Evolutionary conservation across 2,888 invertebrate species (phyloP).

Genomic region (Rutpela maculata): DNA sequence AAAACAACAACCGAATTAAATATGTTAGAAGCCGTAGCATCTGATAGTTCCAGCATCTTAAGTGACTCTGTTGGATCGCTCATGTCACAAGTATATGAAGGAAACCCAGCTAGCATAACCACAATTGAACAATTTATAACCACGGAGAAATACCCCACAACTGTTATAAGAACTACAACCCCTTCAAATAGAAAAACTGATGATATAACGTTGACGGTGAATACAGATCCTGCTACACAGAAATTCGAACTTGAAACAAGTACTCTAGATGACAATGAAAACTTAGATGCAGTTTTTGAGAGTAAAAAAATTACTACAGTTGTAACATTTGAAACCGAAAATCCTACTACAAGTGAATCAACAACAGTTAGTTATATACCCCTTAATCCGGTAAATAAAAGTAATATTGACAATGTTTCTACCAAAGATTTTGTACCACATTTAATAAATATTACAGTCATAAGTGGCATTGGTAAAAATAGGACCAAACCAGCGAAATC

Average conservation of each 20-base stretch:
- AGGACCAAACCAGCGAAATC: constrained; percentile 60
- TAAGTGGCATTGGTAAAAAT: constrained; percentile 46
- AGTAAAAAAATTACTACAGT: constrained; percentile 4
- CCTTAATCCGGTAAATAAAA: constrained; percentile 9
- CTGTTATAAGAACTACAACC: constrained; percentile 28
- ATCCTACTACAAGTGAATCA: constrained; percentile 19
- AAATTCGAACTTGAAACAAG: constrained; percentile 28
- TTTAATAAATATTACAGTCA: constrained; percentile 59
- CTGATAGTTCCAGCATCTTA: constrained; percentile 44
- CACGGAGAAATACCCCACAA: constrained; percentile 39
- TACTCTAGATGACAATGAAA: constrained; percentile 32
- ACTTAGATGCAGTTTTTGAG: not conserved
- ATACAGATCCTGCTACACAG: not conserved
- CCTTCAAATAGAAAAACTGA: constrained; percentile 44
- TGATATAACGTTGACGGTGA: not conserved
- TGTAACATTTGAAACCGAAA: not conserved
- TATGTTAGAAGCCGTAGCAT: constrained; percentile 23
- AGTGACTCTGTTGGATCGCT: constrained; percentile 65
- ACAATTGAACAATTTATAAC: constrained; percentile 52
- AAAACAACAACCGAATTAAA: constrained; percentile 40
- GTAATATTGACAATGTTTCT: constrained; percentile 15
- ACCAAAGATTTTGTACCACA: constrained; percentile 44
- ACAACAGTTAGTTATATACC: constrained; percentile 25
- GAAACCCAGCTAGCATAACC: constrained; percentile 51
- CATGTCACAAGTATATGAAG: constrained; percentile 64